Evolutionary conservation across 35 echinoderm and acorn worm genomes (phyloP), one percentile per base, ranked within the genome.

Genomic region (Amphiura filiformis): DNA sequence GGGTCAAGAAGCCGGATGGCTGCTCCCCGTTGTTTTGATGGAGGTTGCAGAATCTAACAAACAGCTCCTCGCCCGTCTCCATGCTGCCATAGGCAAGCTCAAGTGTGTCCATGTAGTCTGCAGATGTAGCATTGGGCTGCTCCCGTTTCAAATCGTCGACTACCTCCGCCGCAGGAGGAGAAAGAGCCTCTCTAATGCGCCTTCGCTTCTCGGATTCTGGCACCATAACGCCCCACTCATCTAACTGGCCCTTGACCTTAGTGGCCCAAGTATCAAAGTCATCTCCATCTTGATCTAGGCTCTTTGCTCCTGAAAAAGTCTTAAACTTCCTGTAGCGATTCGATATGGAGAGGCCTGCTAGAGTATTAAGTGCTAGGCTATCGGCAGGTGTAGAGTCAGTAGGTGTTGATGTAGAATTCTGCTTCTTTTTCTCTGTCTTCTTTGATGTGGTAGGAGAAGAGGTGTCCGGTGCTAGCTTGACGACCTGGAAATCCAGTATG

Each of bases 51-150:
- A 81, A 93, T 32, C 86, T 42, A 13, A 89, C 34, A 5, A 44
- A 36, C 35, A 93, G 42, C 41, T 93, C 86, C 4, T 93, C 78
- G 15, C 78, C 86, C 38, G 35, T 89, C 33, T 93, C 75, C 0
- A 80, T 84, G 34, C 2, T 80, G 5, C 91, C 86, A 79, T 84
- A 84, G 1, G 91, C 86, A 13, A 79, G 23, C 7, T 93, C 81
- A 0, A 93, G 44, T 44, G 81, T 42, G 0, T 36, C 0, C 1
- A 93, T 38, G 34, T 84, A 93, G 18, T 93, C 86, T 11, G 37
- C 32, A 0, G 81, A 28, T 0, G 81, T 57, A 0, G 91, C 86
- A 22, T 65, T 9, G 1, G 86, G 75, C 13, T 61, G 52, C 33
- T 84, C 42, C 17, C 44, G 38, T 23, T 78, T 88, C 0, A 93